phyloP scores from a whole-genome alignment of 2,888 invertebrate species.

The Himalopsyche tibetana region DNA sequence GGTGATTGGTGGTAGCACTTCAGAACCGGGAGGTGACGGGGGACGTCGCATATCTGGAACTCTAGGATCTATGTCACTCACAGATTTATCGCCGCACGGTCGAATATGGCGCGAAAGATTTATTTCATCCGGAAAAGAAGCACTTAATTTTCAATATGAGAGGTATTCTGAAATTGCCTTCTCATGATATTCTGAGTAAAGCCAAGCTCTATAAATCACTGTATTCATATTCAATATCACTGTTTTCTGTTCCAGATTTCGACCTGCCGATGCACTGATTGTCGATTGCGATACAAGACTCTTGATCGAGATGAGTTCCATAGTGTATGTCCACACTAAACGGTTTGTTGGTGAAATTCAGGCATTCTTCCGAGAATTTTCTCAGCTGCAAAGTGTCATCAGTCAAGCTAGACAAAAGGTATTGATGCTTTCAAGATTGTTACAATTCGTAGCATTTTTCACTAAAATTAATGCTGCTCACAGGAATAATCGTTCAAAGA shows the following conservation, averaged over 20 bases:
- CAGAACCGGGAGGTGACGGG: constrained; percentile 72
- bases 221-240: constrained; percentile 5
- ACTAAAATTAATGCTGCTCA: too few relatives aligned
- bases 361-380: constrained; percentile 90
- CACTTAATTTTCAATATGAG: constrained; percentile 86
- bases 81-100: constrained; percentile 89
- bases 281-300: constrained; percentile 83
- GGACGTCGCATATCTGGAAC: constrained; percentile 79
- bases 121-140: constrained; percentile 87
- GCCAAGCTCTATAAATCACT: background rate
- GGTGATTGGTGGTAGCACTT: constrained; percentile 70
- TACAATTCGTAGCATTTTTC: too few relatives aligned
- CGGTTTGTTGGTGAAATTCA: constrained; percentile 93
- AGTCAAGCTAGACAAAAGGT: constrained; percentile 81
- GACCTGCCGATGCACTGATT: constrained; percentile 74
- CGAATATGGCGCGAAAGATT: constrained; percentile 89
- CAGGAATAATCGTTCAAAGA: too few relatives aligned
- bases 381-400: constrained; percentile 88
- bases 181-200: background rate
- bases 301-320: constrained; percentile 90
- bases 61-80: constrained; percentile 86
- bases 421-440: constrained; percentile 48
- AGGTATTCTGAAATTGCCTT: constrained; percentile 67
- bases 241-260: constrained; percentile 59
- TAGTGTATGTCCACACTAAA: constrained; percentile 95